These are phyloP conservation scores for Frankliniella fusca DNA, from an alignment of 2,888 invertebrate species.

Conservation along the genomic window DNA sequence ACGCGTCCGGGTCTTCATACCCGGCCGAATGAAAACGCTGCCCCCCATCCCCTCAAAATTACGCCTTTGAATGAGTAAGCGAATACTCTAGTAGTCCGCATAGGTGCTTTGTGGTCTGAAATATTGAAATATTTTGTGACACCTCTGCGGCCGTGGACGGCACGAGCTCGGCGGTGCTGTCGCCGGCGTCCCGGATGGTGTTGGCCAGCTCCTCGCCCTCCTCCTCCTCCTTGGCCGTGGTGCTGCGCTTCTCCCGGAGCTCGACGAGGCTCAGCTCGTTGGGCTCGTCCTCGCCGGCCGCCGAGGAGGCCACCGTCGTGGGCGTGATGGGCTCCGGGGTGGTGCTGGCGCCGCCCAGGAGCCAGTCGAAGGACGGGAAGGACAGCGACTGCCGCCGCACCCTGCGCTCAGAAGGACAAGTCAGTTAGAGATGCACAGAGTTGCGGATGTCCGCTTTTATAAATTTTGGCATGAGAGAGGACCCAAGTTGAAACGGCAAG, in stretches of 20 bases:
- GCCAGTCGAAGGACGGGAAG: not conserved
- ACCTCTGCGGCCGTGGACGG: not conserved
- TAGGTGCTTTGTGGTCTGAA: too few species aligned
- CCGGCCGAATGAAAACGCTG: too few species aligned
- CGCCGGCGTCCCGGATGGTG: slow-evolving; percentile 8
- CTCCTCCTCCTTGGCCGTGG: not conserved
- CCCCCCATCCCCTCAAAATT: too few species aligned
- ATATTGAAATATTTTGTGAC: too few species aligned
- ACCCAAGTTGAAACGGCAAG: too few species aligned
- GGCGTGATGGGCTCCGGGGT: not conserved
- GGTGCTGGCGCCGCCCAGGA: not conserved
- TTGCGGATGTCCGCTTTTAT: too few species aligned
- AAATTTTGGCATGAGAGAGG: too few species aligned
- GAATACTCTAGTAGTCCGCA: too few species aligned
- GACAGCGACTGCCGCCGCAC: not conserved
- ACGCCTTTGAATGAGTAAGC: too few species aligned
- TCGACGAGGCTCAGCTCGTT: slow-evolving; percentile 14
- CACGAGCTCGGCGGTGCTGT: not conserved
- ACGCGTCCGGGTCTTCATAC: too few species aligned
- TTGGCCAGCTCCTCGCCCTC: slow-evolving; percentile 7
- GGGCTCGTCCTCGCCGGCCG: not conserved
- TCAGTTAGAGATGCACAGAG: not conserved
- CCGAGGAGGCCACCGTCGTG: not conserved
- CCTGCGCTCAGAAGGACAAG: not conserved
- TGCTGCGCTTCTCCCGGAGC: not conserved